Evolutionary conservation across 2,888 invertebrate species (phyloP).

Genomic region (Drosophila meridiana): DNA sequence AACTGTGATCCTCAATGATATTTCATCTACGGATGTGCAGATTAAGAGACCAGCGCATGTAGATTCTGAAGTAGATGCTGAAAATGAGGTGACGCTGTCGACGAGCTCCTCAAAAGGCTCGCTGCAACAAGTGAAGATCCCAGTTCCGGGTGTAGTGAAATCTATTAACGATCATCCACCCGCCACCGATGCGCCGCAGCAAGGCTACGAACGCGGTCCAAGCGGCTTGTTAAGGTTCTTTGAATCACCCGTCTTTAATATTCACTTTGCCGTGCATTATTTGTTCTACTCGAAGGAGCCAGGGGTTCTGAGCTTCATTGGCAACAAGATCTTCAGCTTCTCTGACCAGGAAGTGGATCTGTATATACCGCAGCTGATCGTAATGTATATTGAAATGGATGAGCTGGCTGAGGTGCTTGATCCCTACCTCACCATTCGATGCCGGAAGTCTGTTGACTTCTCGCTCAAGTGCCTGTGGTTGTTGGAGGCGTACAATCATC

Average conservation of each 20-base stretch:
- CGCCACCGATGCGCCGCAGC: slow-evolving; percentile 57
- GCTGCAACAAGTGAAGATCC: slow-evolving; percentile 82
- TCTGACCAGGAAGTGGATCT: slow-evolving; percentile 96
- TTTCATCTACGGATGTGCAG: slow-evolving; percentile 12
- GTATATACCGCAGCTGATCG: slow-evolving; percentile 98
- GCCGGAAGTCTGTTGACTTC: slow-evolving; percentile 97
- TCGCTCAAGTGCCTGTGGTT: slow-evolving; percentile 98
- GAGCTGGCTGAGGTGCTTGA: slow-evolving; percentile 97
- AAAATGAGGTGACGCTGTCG: slow-evolving; percentile 41
- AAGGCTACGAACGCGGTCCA: slow-evolving; percentile 82
- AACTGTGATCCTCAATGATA: slow-evolving; percentile 11
- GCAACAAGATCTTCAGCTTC: slow-evolving; percentile 98
- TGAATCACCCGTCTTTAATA: slow-evolving; percentile 98
- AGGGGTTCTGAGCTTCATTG: slow-evolving; percentile 98
- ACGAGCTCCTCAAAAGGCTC: slow-evolving; percentile 83
- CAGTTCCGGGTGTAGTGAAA: slow-evolving; percentile 85
- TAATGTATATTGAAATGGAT: slow-evolving; percentile 99
- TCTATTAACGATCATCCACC: slow-evolving; percentile 81
- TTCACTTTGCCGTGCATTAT: slow-evolving; percentile 99
- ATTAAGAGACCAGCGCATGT: slow-evolving; percentile 39
- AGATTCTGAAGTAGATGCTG: background rate
- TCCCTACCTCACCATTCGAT: slow-evolving; percentile 93
- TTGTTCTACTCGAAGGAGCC: slow-evolving; percentile 99
- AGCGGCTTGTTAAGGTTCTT: slow-evolving; percentile 89
- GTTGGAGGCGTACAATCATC: slow-evolving; percentile 92